Percentiles rank a stretch among this genome's conserved stretches.
These are phyloP conservation scores for Pseudocheirus occidentalis DNA, from an alignment of 2,797 vertebrate species.

Conservation along the genomic window DNA sequence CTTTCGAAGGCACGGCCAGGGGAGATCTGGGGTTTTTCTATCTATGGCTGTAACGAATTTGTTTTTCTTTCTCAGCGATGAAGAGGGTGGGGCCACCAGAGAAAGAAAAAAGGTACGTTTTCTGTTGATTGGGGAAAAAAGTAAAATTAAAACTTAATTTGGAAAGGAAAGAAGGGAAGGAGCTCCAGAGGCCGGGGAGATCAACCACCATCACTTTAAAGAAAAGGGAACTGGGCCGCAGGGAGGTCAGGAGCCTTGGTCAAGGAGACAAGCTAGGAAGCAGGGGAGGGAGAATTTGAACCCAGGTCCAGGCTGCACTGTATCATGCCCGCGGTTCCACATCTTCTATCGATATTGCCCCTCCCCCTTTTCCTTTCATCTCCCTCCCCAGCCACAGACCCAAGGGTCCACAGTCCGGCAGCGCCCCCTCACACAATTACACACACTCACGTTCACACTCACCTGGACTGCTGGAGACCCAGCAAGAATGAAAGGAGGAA, in stretches of 20 bases:
- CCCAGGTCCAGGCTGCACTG: background rate
- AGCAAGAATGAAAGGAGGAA: background rate
- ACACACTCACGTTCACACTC: background rate
- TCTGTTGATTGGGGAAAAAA: background rate
- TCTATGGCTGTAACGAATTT: background rate
- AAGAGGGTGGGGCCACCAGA: background rate
- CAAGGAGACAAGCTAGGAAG: background rate
- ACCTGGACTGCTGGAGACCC: background rate
- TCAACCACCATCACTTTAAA: background rate
- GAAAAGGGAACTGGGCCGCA: background rate
- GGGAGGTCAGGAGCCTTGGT: background rate
- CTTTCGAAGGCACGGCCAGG: background rate
- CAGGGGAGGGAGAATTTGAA: background rate
- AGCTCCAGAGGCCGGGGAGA: background rate
- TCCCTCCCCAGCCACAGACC: background rate
- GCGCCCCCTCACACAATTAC: background rate
- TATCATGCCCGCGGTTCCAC: background rate
- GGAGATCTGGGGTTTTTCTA: background rate
- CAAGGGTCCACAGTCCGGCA: background rate
- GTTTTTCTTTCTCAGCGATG: background rate
- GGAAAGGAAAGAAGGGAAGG: background rate
- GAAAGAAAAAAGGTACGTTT: background rate
- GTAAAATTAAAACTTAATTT: background rate
- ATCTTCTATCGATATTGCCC: background rate
- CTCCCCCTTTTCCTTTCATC: background rate